Base-by-base conservation (phyloP, 1,140 invertebrate species). In the Ruditapes philippinarum region DNA sequence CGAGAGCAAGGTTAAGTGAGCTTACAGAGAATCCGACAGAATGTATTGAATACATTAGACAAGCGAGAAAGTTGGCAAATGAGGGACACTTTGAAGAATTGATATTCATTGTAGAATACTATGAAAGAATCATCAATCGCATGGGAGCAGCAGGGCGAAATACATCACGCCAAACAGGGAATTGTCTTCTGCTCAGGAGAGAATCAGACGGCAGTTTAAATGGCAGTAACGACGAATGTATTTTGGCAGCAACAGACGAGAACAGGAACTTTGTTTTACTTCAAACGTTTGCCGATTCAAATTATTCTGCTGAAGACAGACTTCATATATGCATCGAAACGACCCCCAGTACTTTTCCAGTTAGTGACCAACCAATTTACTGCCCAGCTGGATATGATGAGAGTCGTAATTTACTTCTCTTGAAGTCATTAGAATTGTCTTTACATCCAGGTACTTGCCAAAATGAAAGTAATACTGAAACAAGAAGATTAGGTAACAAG, bases 81-180 rank as follows among this genome's bases (percentile, higher is more conserved):
- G 60, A 84, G 5, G 65, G 81, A 4, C 40, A 68, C 22, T 84
- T 84, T 84, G 19, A 45, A 45, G 81, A 84, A 70, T 22, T 68
- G 12, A 45, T 28, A 62, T 81, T 81, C 51, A 81, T 81, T 36
- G 33, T 36, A 22, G 51, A 60, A 49, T 49, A 45, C 40, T 49
- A 33, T 22, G 31, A 78, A 17, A 42, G 31, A n/a, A 49, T 78
- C n/a, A 73, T 33, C 17, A 1, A 73, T 9, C 12, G 22, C 11
- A 54, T 54, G 5, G 51, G 51, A 14, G 3, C 12, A 14, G 51
- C 22, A 54, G 22, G 14, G 22, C 22, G 51, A 54, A n/a, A 14
- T 4, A 54, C 51, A 54, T 54, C 51, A 54, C 51, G 22, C 22
- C 51, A 14, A n/a, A 22, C 51, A 19, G 4, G 51, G 51, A 54